Evolutionary conservation across 2,113 vertebrate species (phyloP), one percentile per base, ranked within the genome.

Genomic region (Accipiter virgatus): DNA sequence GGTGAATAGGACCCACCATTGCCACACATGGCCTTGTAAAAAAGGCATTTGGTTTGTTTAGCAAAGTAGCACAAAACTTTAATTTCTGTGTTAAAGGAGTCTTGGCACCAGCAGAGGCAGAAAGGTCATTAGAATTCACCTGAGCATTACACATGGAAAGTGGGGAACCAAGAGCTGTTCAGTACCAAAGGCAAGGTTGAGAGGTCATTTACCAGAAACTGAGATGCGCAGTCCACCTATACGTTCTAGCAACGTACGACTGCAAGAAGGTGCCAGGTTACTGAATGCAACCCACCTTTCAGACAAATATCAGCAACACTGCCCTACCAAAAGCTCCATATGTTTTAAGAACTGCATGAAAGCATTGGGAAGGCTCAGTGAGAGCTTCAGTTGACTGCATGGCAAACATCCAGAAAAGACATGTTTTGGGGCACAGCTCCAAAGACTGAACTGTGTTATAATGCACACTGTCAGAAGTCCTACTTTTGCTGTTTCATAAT

Each of bases 161-260:
- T 55, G 11, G 31, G 40, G 90, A 92, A 58, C 9, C 25, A 82
- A n/a, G 31, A 52, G 21, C 22, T 47, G 43, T 15, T 68, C 43
- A 29, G 34, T 53, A 61, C 36, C 40, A 77, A 53, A 63, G 40
- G 15, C 48, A 88, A 88, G 32, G 26, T 1, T 88, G 55, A 93
- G 88, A 86, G 6, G 16, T 72, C 80, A 75, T 47, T 79, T 52
- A 62, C 10, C 23, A 61, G 43, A 48, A 91, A 48, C 43, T 2
- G 3, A 73, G 48, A 81, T 13, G 26, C 9, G n/a, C 29, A 62
- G 50, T 12, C 42, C 36, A 91, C 27, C 58, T 68, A n/a, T 29
- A 67, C 3, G 5, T 75, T 82, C 47, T n/a, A 61, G 36, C 25
- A 56, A 43, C 0, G 0, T 16, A 40, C 15, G 11, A 75, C 1